phyloP scores from a whole-genome alignment of 2,888 invertebrate genomes.

The Flexamia atlantica region DNA sequence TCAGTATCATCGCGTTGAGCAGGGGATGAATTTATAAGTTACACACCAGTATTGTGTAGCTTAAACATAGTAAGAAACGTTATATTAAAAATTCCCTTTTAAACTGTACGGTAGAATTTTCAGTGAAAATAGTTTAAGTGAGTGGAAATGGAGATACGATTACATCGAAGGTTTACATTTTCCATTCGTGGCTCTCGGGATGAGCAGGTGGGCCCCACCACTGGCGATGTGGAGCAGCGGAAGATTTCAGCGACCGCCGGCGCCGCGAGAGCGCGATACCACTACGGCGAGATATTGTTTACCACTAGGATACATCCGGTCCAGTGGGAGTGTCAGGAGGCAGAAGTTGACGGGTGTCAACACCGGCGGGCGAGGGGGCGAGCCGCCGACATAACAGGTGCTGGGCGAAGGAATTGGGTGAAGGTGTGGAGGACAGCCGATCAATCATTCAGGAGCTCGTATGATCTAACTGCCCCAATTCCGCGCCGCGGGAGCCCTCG shows the following conservation, averaged over 20 bases:
- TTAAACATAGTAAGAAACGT: too few species aligned
- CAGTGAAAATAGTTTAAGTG: too few species aligned
- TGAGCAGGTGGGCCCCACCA: too few species aligned
- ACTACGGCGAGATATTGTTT: conserved; percentile 5
- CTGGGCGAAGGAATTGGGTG: conserved; percentile 31
- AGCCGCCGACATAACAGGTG: not conserved
- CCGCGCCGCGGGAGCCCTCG: not conserved
- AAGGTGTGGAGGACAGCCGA: conserved; percentile 35
- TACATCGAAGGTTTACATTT: too few species aligned
- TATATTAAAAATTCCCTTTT: too few species aligned
- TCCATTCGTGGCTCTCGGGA: too few species aligned
- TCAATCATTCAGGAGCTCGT: conserved; percentile 10
- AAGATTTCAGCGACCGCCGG: not conserved
- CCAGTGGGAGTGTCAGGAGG: conserved; percentile 14
- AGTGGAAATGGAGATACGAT: too few species aligned
- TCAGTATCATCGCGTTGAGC: too few species aligned
- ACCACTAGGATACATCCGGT: not conserved
- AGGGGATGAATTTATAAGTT: too few species aligned
- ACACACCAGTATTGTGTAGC: too few species aligned
- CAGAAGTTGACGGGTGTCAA: conserved; percentile 2
- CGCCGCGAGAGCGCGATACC: not conserved
- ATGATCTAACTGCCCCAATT: conserved; percentile 36
- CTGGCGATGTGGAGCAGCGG: not conserved
- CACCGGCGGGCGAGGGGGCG: not conserved
- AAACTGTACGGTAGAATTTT: too few species aligned